These are phyloP conservation scores for Bombus balteatus DNA, from an alignment of 1,140 invertebrate genomes.

Conservation along the genomic window DNA sequence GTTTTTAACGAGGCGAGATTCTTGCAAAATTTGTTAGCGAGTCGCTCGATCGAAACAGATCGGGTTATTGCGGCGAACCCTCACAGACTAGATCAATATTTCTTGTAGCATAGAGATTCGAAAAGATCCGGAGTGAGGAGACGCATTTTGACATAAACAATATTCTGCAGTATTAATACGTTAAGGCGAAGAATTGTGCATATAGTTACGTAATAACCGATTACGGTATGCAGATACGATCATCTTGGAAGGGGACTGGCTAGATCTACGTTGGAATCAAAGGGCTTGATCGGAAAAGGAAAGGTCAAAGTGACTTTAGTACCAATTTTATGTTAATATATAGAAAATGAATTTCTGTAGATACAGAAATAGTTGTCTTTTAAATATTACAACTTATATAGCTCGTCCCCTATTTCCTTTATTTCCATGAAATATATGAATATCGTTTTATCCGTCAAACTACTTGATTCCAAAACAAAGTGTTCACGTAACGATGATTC, in stretches of 20 bases:
- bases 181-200: slow-evolving; percentile 74
- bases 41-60: not conserved
- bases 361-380: not conserved
- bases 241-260: slow-evolving; percentile 46
- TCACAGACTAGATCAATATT: slow-evolving; percentile 62
- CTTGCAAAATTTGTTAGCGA: slow-evolving; percentile 30
- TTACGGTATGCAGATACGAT: slow-evolving; percentile 48
- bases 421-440: too few relatives aligned
- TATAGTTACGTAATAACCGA: slow-evolving; percentile 61
- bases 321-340: not conserved
- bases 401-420: not conserved
- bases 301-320: not conserved
- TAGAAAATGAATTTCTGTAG: not conserved
- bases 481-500: not conserved
- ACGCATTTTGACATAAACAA: slow-evolving; percentile 69
- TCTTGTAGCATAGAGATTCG: slow-evolving; percentile 64
- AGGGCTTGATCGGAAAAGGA: not conserved
- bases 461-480: not conserved
- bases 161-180: slow-evolving; percentile 81
- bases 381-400: too few relatives aligned
- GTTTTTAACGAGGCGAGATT: not conserved
- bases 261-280: not conserved
- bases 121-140: slow-evolving; percentile 13
- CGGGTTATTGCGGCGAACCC: slow-evolving; percentile 14
- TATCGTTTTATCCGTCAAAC: too few relatives aligned